These are phyloP conservation scores for Cylloceria caligata DNA, from an alignment of 2,888 invertebrate genomes.

Conservation along the genomic window DNA sequence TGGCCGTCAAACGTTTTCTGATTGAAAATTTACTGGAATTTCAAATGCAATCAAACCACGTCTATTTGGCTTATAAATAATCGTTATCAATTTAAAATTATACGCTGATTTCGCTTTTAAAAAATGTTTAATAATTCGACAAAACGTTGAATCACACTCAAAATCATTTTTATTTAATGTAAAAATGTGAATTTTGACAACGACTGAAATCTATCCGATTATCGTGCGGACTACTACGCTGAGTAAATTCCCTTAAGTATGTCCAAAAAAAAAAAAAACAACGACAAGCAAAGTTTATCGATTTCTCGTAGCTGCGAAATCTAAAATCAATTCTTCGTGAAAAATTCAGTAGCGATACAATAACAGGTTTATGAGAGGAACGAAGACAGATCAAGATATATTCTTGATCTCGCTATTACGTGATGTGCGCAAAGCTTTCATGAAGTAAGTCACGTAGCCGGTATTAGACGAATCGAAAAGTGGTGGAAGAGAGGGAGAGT, in stretches of 20 bases:
- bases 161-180: background rate
- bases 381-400: background rate
- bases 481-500: background rate
- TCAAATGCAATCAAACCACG: too few species aligned
- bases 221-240: background rate
- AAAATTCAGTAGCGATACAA: background rate
- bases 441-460: constrained; percentile 27
- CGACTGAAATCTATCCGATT: background rate
- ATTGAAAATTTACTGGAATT: too few species aligned
- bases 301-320: background rate
- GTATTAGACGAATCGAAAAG: too few species aligned
- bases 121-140: background rate
- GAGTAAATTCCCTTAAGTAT: background rate
- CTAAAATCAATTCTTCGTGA: background rate
- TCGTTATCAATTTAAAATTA: too few species aligned
- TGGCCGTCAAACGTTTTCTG: too few species aligned
- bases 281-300: background rate
- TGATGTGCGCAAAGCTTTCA: constrained; percentile 17
- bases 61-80: too few species aligned
- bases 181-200: background rate
- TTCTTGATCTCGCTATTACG: background rate
- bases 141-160: background rate
- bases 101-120: background rate
- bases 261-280: background rate
- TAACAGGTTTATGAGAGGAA: background rate